Base-by-base conservation (phyloP, 1,140 invertebrate genomes). In the Caenorhabditis remanei region DNA sequence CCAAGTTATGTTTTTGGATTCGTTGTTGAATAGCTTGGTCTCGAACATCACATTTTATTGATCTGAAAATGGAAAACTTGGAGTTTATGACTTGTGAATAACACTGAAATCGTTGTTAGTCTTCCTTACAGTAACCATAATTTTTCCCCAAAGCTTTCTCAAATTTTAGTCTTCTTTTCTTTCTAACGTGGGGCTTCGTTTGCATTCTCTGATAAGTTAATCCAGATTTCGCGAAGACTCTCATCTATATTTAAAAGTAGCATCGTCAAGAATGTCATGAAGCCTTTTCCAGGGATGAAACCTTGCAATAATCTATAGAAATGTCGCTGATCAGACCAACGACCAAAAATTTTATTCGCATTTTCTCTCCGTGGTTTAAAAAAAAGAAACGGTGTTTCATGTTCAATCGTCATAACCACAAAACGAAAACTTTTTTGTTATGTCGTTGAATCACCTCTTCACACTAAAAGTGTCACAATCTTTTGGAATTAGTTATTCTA, bases 401-500 rank as follows among this genome's bases (percentile, higher is more conserved):
- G 67, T 46, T 75, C 19, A 46, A n/a, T 48, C 41, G 67, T 75
- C 67, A 75, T 40, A 65, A 65, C 61, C 61, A 40, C 32, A 65
- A 65, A 65, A 40, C 61, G 61, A 65, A 24, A 46, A 48, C 43
- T n/a, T 46, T 75, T 75, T 75, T 75, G 41, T 48, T n/a, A 75
- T 75, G 41, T 75, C 43, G 41, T 75, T 24, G 67, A n/a, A 75
- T 75, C 67, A 75, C 67, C 43, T 75, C 43, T 75, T 75, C 63
- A 67, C 63, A 67, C 63, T 7, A 48, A 46, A 32, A 46, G 67
- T 43, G 41, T 5, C 67, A 75, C 41, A 46, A 75, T 46, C 43
- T 75, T 75, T n/a, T 16, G 50, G 67, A 75, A 75, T 75, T 46
- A 75, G 67, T 75, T 75, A 75, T 75, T 75, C 67, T 75, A 75